Conservation (phyloP, 2,113 vertebrate genomes). For the Sphyrna mokarran region DNA sequence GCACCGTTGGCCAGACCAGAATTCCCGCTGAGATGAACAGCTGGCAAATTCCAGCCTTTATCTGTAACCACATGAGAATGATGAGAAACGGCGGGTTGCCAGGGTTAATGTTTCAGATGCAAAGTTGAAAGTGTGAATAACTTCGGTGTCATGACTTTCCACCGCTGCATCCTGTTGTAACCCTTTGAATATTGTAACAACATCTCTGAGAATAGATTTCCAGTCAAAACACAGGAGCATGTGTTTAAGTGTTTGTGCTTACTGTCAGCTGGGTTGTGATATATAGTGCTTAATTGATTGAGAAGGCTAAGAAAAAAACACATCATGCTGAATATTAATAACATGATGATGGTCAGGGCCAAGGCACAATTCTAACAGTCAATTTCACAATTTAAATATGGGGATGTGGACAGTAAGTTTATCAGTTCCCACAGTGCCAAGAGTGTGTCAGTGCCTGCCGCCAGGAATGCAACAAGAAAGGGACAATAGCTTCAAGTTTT, state of each 20-base stretch:
- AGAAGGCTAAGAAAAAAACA: not conserved
- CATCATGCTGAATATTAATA: not conserved
- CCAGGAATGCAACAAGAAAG: too few relatives aligned
- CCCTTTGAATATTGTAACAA: not conserved
- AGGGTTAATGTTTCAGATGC: not conserved
- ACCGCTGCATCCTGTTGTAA: not conserved
- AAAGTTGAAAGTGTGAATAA: not conserved
- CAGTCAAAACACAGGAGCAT: not conserved
- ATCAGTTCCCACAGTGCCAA: too few relatives aligned
- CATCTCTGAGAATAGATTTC: not conserved
- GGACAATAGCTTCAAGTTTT: too few relatives aligned
- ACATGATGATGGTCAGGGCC: not conserved
- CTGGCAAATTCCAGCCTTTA: not conserved
- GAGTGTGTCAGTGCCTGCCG: too few relatives aligned
- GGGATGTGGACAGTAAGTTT: too few relatives aligned
- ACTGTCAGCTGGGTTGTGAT: not conserved
- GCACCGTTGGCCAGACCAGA: too few relatives aligned
- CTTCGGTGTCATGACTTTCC: not conserved
- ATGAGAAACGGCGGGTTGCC: not conserved
- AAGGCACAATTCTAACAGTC: not conserved
- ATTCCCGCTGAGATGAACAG: too few relatives aligned
- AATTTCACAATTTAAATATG: not conserved
- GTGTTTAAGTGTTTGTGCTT: not conserved
- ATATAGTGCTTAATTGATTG: not conserved
- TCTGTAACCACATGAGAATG: not conserved